Percentiles rank a stretch among this genome's conserved stretches.
These are phyloP conservation scores for Vanessa cardui DNA, from an alignment of 2,888 invertebrate species.

Conservation along the genomic window DNA sequence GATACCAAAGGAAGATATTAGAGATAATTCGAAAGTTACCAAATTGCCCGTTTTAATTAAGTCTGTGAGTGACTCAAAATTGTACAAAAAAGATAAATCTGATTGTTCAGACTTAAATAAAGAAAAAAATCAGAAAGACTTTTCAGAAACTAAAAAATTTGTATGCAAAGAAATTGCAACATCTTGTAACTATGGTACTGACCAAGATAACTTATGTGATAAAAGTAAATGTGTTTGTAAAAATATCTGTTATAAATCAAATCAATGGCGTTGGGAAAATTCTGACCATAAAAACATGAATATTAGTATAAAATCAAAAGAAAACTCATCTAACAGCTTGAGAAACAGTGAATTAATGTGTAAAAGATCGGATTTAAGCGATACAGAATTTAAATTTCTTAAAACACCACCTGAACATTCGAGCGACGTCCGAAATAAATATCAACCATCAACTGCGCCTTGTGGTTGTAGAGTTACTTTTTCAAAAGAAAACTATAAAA, in stretches of 20 bases:
- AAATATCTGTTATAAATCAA: conserved; percentile 40
- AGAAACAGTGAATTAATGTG: conserved; percentile 4
- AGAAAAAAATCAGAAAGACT: conserved; percentile 41
- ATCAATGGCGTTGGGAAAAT: conserved; percentile 32
- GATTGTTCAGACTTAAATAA: conserved; percentile 40
- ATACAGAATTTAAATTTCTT: conserved; percentile 28
- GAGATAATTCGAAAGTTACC: conserved; percentile 33
- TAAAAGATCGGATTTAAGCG: conserved; percentile 9
- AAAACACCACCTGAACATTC: not conserved
- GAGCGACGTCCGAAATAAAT: too few species aligned
- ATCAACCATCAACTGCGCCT: not conserved
- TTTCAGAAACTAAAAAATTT: conserved; percentile 43
- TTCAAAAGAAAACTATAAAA: not conserved
- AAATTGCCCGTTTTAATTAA: conserved; percentile 38
- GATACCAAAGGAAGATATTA: conserved; percentile 34
- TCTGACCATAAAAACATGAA: conserved; percentile 7
- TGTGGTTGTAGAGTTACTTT: not conserved
- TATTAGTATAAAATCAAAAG: not conserved
- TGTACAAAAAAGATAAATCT: conserved; percentile 48
- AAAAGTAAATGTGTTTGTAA: conserved; percentile 52
- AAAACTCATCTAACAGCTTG: conserved; percentile 7
- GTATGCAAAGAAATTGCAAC: conserved; percentile 52
- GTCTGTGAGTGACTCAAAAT: conserved; percentile 53
- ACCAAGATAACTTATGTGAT: conserved; percentile 46
- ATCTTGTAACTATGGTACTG: conserved; percentile 47